Evolutionary conservation across 2,797 vertebrate species (phyloP).

Genomic region (Megalops cyprinoides): DNA sequence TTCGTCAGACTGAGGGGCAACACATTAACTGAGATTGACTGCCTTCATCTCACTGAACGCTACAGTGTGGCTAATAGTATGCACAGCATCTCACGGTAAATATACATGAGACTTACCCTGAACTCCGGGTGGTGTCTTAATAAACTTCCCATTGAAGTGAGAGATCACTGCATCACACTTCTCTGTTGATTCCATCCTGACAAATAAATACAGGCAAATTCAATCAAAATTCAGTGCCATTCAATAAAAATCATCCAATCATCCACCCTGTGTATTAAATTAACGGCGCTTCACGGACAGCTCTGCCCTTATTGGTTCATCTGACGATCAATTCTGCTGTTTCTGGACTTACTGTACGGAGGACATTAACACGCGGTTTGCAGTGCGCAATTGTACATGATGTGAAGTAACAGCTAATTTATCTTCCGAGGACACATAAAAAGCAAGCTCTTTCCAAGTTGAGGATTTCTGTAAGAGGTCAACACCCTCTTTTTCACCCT

Average conservation of each 20-base stretch:
- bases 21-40: not conserved
- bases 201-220: conserved; percentile 34
- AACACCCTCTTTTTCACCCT: not conserved
- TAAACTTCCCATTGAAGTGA: conserved; percentile 99
- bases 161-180: conserved; percentile 98
- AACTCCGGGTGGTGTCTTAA: conserved; percentile 92
- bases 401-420: not conserved
- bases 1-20: not conserved
- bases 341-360: not conserved
- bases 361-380: not conserved
- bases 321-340: not conserved
- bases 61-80: not conserved
- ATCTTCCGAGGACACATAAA: not conserved
- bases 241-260: too few species aligned
- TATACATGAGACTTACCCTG: conserved; percentile 76
- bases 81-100: not conserved
- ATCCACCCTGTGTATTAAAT: not conserved
- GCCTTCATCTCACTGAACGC: not conserved
- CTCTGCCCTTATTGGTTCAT: not conserved
- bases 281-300: not conserved
- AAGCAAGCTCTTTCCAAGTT: not conserved
- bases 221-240: too few species aligned
- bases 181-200: conserved; percentile 98
- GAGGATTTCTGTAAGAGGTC: conserved; percentile 3
- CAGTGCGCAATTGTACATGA: not conserved